phyloP scores from a whole-genome alignment of 2,797 vertebrate species.

The Astyanax mexicanus region DNA sequence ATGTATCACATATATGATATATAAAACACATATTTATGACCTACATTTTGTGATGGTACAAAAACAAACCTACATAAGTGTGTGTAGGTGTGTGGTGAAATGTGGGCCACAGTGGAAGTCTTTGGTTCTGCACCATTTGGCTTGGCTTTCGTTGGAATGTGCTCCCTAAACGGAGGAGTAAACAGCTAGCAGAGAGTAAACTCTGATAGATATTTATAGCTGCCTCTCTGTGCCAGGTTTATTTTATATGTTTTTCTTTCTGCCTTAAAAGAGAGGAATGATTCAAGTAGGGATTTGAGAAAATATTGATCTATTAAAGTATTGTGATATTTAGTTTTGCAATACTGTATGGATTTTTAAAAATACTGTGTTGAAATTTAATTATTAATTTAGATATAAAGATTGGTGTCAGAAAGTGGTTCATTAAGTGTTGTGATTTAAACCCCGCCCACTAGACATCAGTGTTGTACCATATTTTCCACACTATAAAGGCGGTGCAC shows the following conservation, averaged over 20 bases:
- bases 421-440: too few species aligned
- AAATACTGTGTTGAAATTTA: too few species aligned
- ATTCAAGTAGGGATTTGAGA: too few species aligned
- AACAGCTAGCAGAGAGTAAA: constrained; percentile 8
- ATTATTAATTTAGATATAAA: too few species aligned
- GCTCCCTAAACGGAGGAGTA: constrained; percentile 6
- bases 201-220: constrained; percentile 8
- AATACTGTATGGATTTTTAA: too few species aligned
- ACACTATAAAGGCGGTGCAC: too few species aligned
- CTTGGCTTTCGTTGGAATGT: not conserved
- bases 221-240: not conserved
- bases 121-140: not conserved
- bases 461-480: too few species aligned
- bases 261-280: not conserved
- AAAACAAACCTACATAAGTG: not conserved
- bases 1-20: too few species aligned
- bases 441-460: too few species aligned
- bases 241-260: not conserved
- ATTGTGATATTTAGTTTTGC: too few species aligned
- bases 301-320: too few species aligned
- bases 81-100: not conserved
- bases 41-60: not conserved
- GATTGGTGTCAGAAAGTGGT: too few species aligned
- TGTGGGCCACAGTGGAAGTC: not conserved
- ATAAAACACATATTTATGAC: not conserved